Evolutionary conservation across 2,888 invertebrate species (phyloP), one percentile per base, ranked within the genome.

Genomic region (Eupeodes luniger): DNA sequence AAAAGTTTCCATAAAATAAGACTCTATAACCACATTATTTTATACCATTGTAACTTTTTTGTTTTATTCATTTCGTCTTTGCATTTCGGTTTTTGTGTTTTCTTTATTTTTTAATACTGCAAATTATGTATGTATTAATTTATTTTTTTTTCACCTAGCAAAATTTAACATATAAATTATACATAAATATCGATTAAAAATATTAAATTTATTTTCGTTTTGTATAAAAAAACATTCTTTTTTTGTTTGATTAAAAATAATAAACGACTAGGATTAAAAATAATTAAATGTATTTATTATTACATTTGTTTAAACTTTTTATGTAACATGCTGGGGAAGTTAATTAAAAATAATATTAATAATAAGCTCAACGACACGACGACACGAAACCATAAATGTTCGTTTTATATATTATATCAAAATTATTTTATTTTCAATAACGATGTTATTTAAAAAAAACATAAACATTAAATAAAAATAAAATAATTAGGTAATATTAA

Each of bases 31-130:
- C 14, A 66, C 7, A 51, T 66, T 66, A 51, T 66, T 66, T 66
- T 49, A 27, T 27, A 49, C 40, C 62, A 86, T 70, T 53, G 74
- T 82, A 70, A 75, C 79, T 59, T 59, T 27, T 59, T 59, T 40
- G 66, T 59, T 86, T 83, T 87, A 83, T 87, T 87, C 72, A 80
- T 80, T 83, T 87, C 53, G 83, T 72, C 80, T 87, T 27, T 87
- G 83, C 53, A 85, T 74, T 78, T 64, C 19, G 14, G 36, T 67
- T 75, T 36, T 27, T 27, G 27, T 59, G 49, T 74, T 12, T 16
- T 70, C 40, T 40, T 40, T 7, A 12, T 47, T 59, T 82, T 62
- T 53, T 76, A 82, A 79, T 70, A 79, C 76, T 82, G 82, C 72
- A 83, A 83, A 82, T 78, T 81, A 78, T 77, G 27, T 57, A 27